Conservation (phyloP, 2,797 vertebrate genomes). For the Gephyroberyx darwinii region DNA sequence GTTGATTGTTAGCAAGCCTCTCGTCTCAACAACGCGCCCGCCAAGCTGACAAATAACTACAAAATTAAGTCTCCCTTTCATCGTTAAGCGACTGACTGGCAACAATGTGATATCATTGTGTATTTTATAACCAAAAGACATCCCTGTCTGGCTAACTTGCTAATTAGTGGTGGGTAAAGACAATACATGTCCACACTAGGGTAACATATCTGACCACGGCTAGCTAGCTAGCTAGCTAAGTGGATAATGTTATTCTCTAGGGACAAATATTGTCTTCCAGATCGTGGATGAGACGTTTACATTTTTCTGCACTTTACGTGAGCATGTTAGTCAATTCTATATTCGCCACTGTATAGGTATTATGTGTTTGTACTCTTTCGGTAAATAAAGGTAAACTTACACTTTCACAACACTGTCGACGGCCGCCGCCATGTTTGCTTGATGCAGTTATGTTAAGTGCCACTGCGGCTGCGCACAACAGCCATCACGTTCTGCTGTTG, state of each 20-base stretch:
- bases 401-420: slow-evolving; percentile 89
- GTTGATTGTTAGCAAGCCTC: slow-evolving; percentile 69
- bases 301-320: background rate
- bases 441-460: slow-evolving; percentile 76
- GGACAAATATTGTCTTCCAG: slow-evolving; percentile 50
- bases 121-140: background rate
- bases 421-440: slow-evolving; percentile 87
- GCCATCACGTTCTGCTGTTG: background rate
- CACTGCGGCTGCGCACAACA: slow-evolving; percentile 71
- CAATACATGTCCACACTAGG: slow-evolving; percentile 13
- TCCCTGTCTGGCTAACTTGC: background rate
- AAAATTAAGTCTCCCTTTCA: slow-evolving; percentile 19
- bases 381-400: slow-evolving; percentile 81
- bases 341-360: background rate
- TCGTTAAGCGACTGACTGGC: background rate
- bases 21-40: slow-evolving; percentile 72
- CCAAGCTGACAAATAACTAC: slow-evolving; percentile 43
- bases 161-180: background rate
- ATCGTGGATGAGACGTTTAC: background rate
- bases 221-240: slow-evolving; percentile 69
- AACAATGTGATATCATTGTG: background rate
- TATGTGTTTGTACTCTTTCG: slow-evolving; percentile 13
- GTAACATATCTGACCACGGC: slow-evolving; percentile 47
- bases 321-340: background rate
- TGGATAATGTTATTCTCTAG: slow-evolving; percentile 68